A percentile compares a stretch with the other conserved stretches of the same genome.
phyloP scores from a whole-genome alignment of 2,888 invertebrate species.

The Crocallis elinguaria region DNA sequence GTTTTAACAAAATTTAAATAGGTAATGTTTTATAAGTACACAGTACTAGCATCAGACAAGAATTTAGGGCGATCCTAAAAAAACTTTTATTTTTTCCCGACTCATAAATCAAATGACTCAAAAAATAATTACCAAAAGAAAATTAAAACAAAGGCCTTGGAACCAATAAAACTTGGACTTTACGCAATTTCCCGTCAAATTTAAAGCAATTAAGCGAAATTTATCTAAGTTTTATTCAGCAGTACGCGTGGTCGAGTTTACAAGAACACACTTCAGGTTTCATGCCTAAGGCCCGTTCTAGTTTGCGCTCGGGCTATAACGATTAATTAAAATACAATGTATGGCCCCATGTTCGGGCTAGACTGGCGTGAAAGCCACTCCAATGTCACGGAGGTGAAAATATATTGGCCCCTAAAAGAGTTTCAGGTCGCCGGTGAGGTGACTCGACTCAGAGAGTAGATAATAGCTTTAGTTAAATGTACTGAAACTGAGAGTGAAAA shows the following conservation, averaged over 20 bases:
- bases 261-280: conserved; percentile 54
- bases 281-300: conserved; percentile 68
- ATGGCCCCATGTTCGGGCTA: conserved; percentile 48
- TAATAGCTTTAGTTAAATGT: too few species aligned
- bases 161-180: conserved; percentile 39
- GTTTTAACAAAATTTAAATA: too few species aligned
- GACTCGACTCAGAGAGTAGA: neutral
- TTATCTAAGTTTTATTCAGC: conserved; percentile 58
- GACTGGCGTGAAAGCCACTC: conserved; percentile 39
- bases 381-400: conserved; percentile 49
- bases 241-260: conserved; percentile 53
- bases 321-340: conserved; percentile 81
- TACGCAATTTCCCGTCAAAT: conserved; percentile 46
- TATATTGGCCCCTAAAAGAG: conserved; percentile 25
- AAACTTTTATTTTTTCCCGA: neutral
- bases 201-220: conserved; percentile 59
- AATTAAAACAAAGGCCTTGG: conserved; percentile 20
- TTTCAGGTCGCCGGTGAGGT: conserved; percentile 17
- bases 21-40: too few species aligned
- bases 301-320: conserved; percentile 68
- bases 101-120: conserved; percentile 10
- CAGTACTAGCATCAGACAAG: too few species aligned
- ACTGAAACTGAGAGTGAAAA: too few species aligned
- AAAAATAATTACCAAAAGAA: conserved; percentile 24
- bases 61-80: too few species aligned